Base-by-base conservation (phyloP, 2,888 invertebrate genomes). In the Pomacea canaliculata region DNA sequence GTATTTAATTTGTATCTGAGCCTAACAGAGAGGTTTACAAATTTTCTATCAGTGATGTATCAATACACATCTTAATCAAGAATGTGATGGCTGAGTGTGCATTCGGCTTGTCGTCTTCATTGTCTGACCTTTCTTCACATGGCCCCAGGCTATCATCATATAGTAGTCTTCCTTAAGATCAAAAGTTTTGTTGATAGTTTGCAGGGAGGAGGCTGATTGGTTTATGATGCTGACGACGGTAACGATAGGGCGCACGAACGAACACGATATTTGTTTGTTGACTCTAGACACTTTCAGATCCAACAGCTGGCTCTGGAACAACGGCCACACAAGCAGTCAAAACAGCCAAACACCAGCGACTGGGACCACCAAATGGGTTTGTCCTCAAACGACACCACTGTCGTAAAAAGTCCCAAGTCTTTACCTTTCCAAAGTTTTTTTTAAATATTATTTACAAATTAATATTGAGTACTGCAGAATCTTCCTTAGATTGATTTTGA, bases 111-210 rank as follows among this genome's bases (percentile, higher is more conserved):
- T 8, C 10, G 51, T n/a, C 48, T 7, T 23, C 51, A 68, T 16
- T n/a, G 46, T 7, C 73, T 72, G 70, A 80, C 82, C 80, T 72
- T 69, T 46, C 73, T 77, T 79, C 13, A 76, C 71, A 19, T 71
- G 65, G 13, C 82, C 82, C 81, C 81, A 82, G 2, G 80, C 81
- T 46, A 82, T 19, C 69, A 76, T 70, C 27, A 82, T 19, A 71
- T 78, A 72, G 71, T 69, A 81, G 16, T 49, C 49, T 18, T 76
- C 51, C 16, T 62, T 67, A 19, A 77, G 73, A 67, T 78, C 76
- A 63, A 76, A 80, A 7, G 75, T 72, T 0, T 51, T 9, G 60
- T 73, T 79, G 37, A 18, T 65, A 48, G 46, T 48, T 48, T 76
- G 46, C 12, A 69, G 62, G 3, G 49, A n/a, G 59, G n/a, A 48